Percentiles rank a stretch among this genome's conserved stretches.
phyloP scores from a whole-genome alignment of 2,113 vertebrate genomes.

The Trogon melanurus region DNA sequence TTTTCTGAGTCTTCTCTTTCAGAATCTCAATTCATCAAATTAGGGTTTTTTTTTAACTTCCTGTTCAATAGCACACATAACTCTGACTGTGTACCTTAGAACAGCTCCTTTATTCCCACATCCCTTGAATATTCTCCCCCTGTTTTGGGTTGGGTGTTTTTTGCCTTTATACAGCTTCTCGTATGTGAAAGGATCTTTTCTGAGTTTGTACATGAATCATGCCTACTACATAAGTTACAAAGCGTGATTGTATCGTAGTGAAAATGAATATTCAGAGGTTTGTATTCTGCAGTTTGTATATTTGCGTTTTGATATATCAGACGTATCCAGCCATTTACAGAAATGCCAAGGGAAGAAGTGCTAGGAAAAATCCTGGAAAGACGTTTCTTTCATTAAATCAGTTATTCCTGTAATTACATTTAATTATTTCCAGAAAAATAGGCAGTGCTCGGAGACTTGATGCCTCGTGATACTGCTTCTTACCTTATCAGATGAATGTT shows the following conservation, averaged over 20 bases:
- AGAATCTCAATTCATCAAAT: neutral
- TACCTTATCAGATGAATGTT: neutral
- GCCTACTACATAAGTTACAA: neutral
- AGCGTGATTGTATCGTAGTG: neutral
- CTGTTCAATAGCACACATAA: neutral
- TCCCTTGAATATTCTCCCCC: neutral
- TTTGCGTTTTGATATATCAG: neutral
- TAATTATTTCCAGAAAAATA: constrained; percentile 21
- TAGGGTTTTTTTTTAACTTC: neutral
- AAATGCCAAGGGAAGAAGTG: neutral
- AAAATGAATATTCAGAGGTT: neutral
- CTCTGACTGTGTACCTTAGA: neutral
- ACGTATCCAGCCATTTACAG: neutral
- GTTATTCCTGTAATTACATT: neutral
- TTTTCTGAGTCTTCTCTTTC: neutral
- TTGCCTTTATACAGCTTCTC: neutral
- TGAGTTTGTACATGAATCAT: neutral
- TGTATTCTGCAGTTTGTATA: neutral
- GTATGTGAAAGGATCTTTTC: neutral
- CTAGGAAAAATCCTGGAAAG: neutral
- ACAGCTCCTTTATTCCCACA: neutral
- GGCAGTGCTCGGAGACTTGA: neutral
- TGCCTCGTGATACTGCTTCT: neutral
- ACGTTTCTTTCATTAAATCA: neutral
- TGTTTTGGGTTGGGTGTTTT: neutral